A percentile compares a stretch with the other conserved stretches of the same genome.
Evolutionary conservation across 2,797 vertebrate species (phyloP).

Genomic region (Oryzias dopingdopingensis): DNA sequence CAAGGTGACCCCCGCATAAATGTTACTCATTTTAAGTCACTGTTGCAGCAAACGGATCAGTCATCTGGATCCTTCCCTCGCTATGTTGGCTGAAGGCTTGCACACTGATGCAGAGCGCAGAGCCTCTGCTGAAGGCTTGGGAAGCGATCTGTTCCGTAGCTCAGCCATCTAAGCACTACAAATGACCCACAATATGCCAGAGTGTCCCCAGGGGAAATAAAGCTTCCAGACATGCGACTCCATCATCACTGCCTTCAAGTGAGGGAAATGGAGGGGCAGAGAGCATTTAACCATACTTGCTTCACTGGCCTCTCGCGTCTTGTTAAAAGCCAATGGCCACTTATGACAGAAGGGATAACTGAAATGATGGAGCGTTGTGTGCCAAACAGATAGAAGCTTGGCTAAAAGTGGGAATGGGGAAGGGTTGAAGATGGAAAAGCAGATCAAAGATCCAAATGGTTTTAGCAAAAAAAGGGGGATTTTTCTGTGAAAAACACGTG

Average conservation of each 20-base stretch:
- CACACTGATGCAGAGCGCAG: conserved; percentile 44
- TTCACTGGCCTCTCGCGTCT: conserved; percentile 69
- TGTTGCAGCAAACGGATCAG: conserved; percentile 31
- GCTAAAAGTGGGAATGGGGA: conserved; percentile 46
- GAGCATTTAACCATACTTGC: conserved; percentile 70
- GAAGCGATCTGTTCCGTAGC: conserved; percentile 61
- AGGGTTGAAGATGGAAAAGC: conserved; percentile 29
- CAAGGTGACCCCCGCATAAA: conserved; percentile 5
- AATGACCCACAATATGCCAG: conserved; percentile 77
- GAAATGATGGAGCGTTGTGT: conserved; percentile 75
- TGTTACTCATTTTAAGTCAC: conserved; percentile 13
- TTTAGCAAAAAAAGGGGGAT: conserved; percentile 10
- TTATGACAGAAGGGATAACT: conserved; percentile 69
- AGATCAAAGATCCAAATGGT: conserved; percentile 41
- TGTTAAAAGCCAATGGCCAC: conserved; percentile 73
- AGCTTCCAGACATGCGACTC: conserved; percentile 75
- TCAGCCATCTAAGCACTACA: conserved; percentile 74
- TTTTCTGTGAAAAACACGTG: not conserved
- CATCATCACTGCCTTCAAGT: conserved; percentile 63
- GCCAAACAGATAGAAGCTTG: conserved; percentile 56
- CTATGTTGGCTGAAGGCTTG: conserved; percentile 43
- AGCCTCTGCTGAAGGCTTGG: conserved; percentile 51
- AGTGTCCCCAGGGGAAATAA: conserved; percentile 77
- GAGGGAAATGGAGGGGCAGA: conserved; percentile 63
- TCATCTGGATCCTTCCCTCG: conserved; percentile 29